Evolutionary conservation across 1,140 invertebrate species (phyloP).

Genomic region (Leptonema lineaticorne): DNA sequence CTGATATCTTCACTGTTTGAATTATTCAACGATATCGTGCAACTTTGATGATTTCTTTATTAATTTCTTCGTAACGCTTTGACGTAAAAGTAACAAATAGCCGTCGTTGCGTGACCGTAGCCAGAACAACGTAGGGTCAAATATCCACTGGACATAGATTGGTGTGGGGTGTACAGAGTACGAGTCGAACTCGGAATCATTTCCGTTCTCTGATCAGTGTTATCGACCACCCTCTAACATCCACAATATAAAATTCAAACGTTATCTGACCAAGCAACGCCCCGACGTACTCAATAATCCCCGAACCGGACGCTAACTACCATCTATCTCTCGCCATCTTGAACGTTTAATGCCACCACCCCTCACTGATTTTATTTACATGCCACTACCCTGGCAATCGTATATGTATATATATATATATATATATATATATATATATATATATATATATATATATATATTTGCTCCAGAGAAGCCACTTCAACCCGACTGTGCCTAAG

Average conservation of each 20-base stretch:
- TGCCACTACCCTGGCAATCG: conserved; percentile 18
- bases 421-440: too few species aligned
- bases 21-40: too few species aligned
- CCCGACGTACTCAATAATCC: conserved; percentile 21
- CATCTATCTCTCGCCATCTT: conserved; percentile 40
- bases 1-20: too few species aligned
- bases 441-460: too few species aligned
- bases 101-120: conserved; percentile 20
- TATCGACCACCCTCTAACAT: conserved; percentile 14
- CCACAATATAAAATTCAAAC: conserved; percentile 19
- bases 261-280: neutral
- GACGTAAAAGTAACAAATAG: neutral
- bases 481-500: neutral
- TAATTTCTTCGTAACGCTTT: too few species aligned
- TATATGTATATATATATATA: neutral
- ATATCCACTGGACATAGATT: neutral
- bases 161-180: neutral
- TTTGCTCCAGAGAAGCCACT: neutral
- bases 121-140: neutral
- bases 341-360: conserved; percentile 35
- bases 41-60: too few species aligned
- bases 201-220: conserved; percentile 16
- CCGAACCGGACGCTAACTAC: conserved; percentile 30
- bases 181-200: neutral
- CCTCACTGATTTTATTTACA: conserved; percentile 41